Base-by-base conservation (phyloP, 2,797 vertebrate genomes). In the Arnoldichthys spilopterus region DNA sequence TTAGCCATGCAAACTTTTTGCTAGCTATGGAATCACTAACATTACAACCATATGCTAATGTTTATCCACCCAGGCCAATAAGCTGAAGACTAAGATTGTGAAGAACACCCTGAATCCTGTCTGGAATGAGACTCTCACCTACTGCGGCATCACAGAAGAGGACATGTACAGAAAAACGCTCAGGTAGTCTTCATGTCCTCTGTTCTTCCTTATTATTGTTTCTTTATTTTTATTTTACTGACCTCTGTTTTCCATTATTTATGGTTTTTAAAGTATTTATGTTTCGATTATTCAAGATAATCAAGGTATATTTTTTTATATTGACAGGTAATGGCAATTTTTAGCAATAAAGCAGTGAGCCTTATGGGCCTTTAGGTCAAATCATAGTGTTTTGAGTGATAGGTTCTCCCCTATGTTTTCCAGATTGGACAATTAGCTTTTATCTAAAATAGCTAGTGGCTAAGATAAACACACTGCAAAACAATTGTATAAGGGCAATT, bases 71-170 rank as follows among this genome's bases (percentile, higher is more conserved):
- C 62, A 83, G 92, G 92, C 92, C 47, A 93, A 93, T 82, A 93
- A 93, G 67, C 85, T 93, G 79, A 93, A 93, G 85, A 93, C 92
- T 0, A 92, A 90, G 78, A 93, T 90, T 16, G 91, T 91, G 87
- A 89, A 90, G 78, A 93, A 93, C 77, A 92, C 90, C 0, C 85
- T 93, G 75, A 93, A 93, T 43, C 92, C 92, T 0, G 89, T 91
- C 30, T 93, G 92, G 92, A 92, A 93, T 0, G 92, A 93, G 81
- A 89, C 87, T 24, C 88, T 93, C 68, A 90, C 81, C 0, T 93
- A 93, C 72, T 90, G 87, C 0, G 92, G 92, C 0, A 80, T 79
- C n/a, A 82, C 77, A 18, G 58, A 66, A 51, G 74, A 76, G 32
- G 77, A 82, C 40, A 82, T 77, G 64, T 59, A 49, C 72, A 76